Evolutionary conservation across 2,888 invertebrate genomes (phyloP).

Genomic region (Prosopocoilus inquinatus): DNA sequence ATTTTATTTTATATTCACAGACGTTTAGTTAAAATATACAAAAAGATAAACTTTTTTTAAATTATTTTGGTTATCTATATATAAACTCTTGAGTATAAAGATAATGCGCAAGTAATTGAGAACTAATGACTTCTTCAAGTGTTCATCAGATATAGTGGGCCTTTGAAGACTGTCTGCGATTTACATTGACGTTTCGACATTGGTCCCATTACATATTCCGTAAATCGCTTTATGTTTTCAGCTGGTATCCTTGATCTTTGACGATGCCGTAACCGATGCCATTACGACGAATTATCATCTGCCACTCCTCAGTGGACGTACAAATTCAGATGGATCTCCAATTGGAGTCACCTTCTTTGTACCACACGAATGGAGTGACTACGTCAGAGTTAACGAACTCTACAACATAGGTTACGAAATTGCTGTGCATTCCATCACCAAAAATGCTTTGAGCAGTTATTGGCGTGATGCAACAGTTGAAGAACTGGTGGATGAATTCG

Average conservation of each 20-base stretch:
- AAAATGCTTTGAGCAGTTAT: conserved; percentile 32
- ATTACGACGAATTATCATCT: conserved; percentile 58
- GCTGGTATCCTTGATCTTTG: conserved; percentile 68
- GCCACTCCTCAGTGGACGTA: conserved; percentile 52
- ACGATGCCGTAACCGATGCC: conserved; percentile 59
- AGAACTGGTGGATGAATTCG: conserved; percentile 42
- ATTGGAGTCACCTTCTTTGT: conserved; percentile 68
- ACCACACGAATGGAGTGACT: conserved; percentile 68
- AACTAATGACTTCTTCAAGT: no score
- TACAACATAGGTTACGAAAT: conserved; percentile 63
- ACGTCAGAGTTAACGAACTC: conserved; percentile 56
- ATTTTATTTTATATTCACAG: no score
- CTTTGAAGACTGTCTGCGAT: no score
- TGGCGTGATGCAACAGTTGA: conserved; percentile 40
- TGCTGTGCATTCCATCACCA: conserved; percentile 63
- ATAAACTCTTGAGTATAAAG: no score
- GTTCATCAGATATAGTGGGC: no score
- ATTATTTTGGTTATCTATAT: no score
- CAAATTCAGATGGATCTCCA: conserved; percentile 65
- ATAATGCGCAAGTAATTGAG: no score
- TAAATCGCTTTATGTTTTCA: conserved; percentile 37
- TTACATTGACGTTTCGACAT: no score
- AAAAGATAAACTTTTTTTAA: no score
- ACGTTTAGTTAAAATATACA: no score
- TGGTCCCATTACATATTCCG: no score